Conservation (phyloP, 2,888 invertebrate genomes). For the Itoplectis maculator region DNA sequence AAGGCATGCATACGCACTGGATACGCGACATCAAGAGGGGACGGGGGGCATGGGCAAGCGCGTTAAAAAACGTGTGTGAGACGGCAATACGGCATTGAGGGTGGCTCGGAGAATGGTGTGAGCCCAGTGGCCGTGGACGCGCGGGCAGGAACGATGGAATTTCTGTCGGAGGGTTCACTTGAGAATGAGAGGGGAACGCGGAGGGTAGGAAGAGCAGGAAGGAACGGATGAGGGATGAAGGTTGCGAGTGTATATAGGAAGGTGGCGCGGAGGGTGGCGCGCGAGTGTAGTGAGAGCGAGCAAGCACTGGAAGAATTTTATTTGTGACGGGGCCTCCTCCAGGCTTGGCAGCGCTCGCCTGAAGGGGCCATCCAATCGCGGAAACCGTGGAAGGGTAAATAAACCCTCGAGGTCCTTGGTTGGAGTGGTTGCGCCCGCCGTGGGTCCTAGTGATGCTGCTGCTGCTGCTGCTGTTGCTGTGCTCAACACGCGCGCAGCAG, state of each 20-base stretch:
- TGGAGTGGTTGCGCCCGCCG: conserved; percentile 65
- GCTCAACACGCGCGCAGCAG: no score
- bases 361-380: conserved; percentile 63
- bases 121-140: conserved; percentile 47
- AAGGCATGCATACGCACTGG: conserved; percentile 50
- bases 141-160: conserved; percentile 31
- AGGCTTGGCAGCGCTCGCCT: conserved; percentile 35
- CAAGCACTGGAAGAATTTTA: conserved; percentile 61
- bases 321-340: conserved; percentile 37
- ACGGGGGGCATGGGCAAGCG: background rate
- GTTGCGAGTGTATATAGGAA: conserved; percentile 23
- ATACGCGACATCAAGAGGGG: conserved; percentile 20
- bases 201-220: background rate
- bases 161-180: conserved; percentile 42
- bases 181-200: conserved; percentile 25
- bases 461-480: background rate
- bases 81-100: conserved; percentile 35
- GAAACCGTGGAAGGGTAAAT: conserved; percentile 65
- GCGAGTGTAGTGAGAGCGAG: conserved; percentile 42
- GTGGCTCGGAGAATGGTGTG: conserved; percentile 37
- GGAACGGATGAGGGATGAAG: conserved; percentile 50
- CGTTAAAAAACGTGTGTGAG: conserved; percentile 23
- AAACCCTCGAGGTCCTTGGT: conserved; percentile 62
- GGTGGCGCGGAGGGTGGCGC: conserved; percentile 19
- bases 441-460: background rate